phyloP scores from a whole-genome alignment of 1,140 invertebrate genomes.

The Drosophila bifasciata region DNA sequence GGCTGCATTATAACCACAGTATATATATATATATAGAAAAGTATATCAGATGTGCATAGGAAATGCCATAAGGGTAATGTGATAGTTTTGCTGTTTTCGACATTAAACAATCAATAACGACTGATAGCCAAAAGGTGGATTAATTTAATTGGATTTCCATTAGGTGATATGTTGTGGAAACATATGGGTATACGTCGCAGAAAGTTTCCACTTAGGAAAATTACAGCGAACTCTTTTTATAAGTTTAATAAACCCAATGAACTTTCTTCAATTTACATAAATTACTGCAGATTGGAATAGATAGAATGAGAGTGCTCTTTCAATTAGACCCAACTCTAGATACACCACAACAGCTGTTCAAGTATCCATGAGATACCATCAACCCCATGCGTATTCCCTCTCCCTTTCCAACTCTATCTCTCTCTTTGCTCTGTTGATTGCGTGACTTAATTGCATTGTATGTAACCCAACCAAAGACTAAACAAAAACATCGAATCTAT shows the following conservation, averaged over 20 bases:
- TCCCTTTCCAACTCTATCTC: background rate
- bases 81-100: conserved; percentile 5
- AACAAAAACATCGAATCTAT: conserved; percentile 40
- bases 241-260: conserved; percentile 3
- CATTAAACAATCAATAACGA: conserved; percentile 7
- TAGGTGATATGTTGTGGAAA: conserved; percentile 29
- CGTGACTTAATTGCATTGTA: conserved; percentile 55
- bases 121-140: conserved; percentile 16
- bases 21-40: too few species aligned
- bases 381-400: background rate
- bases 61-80: conserved; percentile 14
- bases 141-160: conserved; percentile 37
- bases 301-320: conserved; percentile 13
- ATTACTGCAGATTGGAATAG: conserved; percentile 12
- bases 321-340: conserved; percentile 39
- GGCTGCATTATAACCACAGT: background rate
- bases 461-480: conserved; percentile 4
- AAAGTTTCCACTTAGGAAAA: conserved; percentile 19
- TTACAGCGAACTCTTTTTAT: conserved; percentile 12
- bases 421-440: conserved; percentile 23
- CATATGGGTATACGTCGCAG: conserved; percentile 2
- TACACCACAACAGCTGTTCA: conserved; percentile 40
- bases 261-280: conserved; percentile 49
- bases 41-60: conserved; percentile 33
- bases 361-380: conserved; percentile 27